Evolutionary conservation across 1,140 invertebrate genomes (phyloP).

Genomic region (Neodiprion fabricii): DNA sequence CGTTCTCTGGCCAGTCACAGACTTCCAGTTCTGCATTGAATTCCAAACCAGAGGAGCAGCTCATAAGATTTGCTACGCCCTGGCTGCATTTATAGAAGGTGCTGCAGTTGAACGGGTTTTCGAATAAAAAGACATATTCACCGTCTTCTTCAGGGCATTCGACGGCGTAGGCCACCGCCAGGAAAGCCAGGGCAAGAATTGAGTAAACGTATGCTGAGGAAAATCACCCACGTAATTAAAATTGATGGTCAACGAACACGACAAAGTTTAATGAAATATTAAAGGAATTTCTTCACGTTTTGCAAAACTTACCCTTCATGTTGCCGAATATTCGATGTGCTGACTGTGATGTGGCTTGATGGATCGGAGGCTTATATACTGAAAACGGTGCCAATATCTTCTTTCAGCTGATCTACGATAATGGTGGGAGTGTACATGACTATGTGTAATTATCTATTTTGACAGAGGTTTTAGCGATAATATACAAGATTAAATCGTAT

Average conservation of each 20-base stretch:
- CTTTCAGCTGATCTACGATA: too few species aligned
- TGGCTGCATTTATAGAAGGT: conserved; percentile 67
- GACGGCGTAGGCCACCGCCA: conserved; percentile 11
- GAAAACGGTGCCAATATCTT: too few species aligned
- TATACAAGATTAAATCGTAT: too few species aligned
- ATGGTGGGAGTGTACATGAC: too few species aligned
- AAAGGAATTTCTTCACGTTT: too few species aligned
- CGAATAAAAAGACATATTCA: conserved; percentile 51
- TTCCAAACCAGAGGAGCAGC: conserved; percentile 61
- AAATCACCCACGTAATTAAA: neutral
- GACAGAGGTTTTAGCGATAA: too few species aligned
- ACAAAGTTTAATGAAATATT: too few species aligned
- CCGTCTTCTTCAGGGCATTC: conserved; percentile 30
- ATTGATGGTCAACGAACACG: too few species aligned
- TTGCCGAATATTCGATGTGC: neutral
- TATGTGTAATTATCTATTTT: too few species aligned
- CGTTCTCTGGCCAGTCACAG: conserved; percentile 65
- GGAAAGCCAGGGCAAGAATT: conserved; percentile 34
- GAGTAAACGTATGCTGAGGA: conserved; percentile 22
- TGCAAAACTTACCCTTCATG: conserved; percentile 18
- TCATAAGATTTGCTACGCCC: conserved; percentile 54
- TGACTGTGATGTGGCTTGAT: too few species aligned
- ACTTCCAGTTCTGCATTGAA: conserved; percentile 62
- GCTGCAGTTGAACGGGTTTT: conserved; percentile 61
- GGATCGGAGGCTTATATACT: too few species aligned